Evolutionary conservation across 2,888 invertebrate species (phyloP).

Genomic region (Lydus trimaculatus): DNA sequence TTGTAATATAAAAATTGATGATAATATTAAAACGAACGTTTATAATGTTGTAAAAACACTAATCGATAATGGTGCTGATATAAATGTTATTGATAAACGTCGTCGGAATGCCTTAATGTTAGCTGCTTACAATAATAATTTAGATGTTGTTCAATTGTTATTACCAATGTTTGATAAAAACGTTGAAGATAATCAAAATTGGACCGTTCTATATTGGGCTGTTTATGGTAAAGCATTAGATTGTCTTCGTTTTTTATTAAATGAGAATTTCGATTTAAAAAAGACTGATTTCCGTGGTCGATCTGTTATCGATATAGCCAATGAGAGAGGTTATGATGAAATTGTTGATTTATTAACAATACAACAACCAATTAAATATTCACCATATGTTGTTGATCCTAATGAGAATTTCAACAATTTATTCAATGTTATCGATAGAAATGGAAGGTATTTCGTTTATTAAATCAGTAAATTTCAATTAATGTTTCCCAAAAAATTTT

Average conservation of each 20-base stretch:
- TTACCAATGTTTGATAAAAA: constrained; percentile 65
- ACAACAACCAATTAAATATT: constrained; percentile 50
- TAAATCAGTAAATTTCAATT: not conserved
- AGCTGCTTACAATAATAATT: constrained; percentile 66
- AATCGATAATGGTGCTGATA: constrained; percentile 63
- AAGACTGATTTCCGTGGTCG: constrained; percentile 64
- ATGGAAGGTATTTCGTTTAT: constrained; percentile 13
- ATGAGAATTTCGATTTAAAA: constrained; percentile 62
- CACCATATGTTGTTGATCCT: constrained; percentile 26
- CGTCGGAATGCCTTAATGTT: constrained; percentile 71
- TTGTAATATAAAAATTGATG: constrained; percentile 65
- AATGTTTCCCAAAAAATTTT: constrained; percentile 35
- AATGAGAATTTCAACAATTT: constrained; percentile 40
- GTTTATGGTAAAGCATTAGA: constrained; percentile 65
- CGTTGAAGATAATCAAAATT: constrained; percentile 67
- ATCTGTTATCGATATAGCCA: constrained; percentile 65
- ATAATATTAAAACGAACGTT: constrained; percentile 61
- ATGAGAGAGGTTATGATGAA: constrained; percentile 62
- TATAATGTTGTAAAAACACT: constrained; percentile 56
- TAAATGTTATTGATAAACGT: constrained; percentile 66
- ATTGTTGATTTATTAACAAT: constrained; percentile 62
- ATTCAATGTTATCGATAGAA: constrained; percentile 20
- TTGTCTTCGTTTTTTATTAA: constrained; percentile 64
- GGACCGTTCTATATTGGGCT: constrained; percentile 74
- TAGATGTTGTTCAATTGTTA: constrained; percentile 64